Evolutionary conservation across 2,113 vertebrate genomes (phyloP), one percentile per base, ranked within the genome.

Genomic region (Orientallactaga bullata): DNA sequence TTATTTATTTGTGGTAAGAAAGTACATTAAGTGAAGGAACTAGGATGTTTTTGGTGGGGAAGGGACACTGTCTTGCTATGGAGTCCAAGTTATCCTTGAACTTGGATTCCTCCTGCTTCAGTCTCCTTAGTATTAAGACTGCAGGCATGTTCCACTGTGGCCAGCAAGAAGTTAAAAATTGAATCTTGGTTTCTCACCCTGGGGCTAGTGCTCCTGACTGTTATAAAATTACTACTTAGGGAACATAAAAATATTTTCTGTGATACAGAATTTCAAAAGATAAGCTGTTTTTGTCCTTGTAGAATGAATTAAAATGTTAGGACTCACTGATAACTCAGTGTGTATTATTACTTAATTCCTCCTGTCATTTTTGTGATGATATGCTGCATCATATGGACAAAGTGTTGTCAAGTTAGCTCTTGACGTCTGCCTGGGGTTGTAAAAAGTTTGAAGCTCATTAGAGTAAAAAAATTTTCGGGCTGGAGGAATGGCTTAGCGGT

Each of bases 401-500:
- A 80, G 24, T 65, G 16, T 61, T 92, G 51, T 9, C 7, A 85
- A 66, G 6, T 85, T 91, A 30, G 93, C n/a, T 91, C 18, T 61
- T 85, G 51, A 42, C 61, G 55, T 83, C 35, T 55, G 28, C 13
- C 47, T 85, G 11, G 23, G 85, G 24, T 77, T 77, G 92, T 60
- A 92, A 91, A 71, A 47, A 13, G 79, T 90, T 89, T 51, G 63
- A n/a, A 35, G 72, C 76, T 91, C 26, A 93, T 93, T 87, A 73
- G 89, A 47, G 28, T 68, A 74, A 91, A 73, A 89, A 30, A 30
- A 28, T 74, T 92, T 86, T n/a, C n/a, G n/a, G n/a, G n/a, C n/a
- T n/a, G n/a, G n/a, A n/a, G n/a, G n/a, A n/a, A n/a, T n/a, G n/a
- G n/a, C n/a, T n/a, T n/a, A n/a, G n/a, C n/a, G n/a, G n/a, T n/a